These are phyloP conservation scores for Lucifuga dentata DNA, from an alignment of 2,113 vertebrate genomes.

Conservation along the genomic window DNA sequence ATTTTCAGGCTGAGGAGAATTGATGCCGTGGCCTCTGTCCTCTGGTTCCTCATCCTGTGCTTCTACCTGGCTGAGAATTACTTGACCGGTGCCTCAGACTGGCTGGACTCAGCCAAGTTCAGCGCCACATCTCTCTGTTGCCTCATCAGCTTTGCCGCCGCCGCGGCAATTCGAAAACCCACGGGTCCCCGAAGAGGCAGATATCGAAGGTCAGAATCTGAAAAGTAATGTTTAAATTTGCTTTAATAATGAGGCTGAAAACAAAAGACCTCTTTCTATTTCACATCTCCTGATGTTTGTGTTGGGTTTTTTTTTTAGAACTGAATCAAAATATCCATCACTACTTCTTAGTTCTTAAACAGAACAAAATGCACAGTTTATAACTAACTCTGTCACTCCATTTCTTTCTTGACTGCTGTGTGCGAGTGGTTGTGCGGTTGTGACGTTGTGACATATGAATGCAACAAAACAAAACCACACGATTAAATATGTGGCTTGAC, in stretches of 20 bases:
- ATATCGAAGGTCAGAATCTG: constrained; percentile 97
- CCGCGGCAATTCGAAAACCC: constrained; percentile 90
- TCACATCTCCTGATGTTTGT: neutral
- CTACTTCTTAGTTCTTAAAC: neutral
- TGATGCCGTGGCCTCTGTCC: constrained; percentile 87
- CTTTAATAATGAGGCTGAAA: constrained; percentile 39
- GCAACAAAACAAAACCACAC: neutral
- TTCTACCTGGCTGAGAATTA: constrained; percentile 86
- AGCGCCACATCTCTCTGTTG: constrained; percentile 88
- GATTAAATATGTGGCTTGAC: neutral
- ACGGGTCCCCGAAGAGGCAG: constrained; percentile 87
- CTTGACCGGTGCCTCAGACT: constrained; percentile 75
- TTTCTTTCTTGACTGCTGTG: constrained; percentile 3
- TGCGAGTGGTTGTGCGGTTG: constrained; percentile 27
- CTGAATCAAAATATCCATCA: neutral
- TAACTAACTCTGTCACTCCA: neutral
- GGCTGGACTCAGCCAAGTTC: constrained; percentile 89
- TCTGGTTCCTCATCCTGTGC: constrained; percentile 91
- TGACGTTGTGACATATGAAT: constrained; percentile 7
- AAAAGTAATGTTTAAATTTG: constrained; percentile 85
- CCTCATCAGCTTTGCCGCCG: constrained; percentile 91
- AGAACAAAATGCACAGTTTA: neutral
- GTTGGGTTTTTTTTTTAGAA: constrained; percentile 9
- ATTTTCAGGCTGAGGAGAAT: constrained; percentile 90
- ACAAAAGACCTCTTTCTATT: neutral